phyloP scores from a whole-genome alignment of 92 coral and sea anemone genomes.

The Montipora capitata region DNA sequence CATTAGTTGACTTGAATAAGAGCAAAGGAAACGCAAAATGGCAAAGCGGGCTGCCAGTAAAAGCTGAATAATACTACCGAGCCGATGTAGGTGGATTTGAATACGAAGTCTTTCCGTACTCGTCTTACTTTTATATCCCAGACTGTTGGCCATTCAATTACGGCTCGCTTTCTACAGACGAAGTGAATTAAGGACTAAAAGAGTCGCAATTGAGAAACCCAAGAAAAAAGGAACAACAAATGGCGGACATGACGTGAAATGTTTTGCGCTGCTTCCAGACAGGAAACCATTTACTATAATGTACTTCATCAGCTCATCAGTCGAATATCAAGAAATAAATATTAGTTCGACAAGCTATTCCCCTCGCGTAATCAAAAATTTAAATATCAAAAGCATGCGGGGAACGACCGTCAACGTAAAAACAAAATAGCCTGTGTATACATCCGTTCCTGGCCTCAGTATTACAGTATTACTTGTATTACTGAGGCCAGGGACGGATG shows the following conservation, averaged over 20 bases:
- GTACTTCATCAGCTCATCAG: too few species aligned
- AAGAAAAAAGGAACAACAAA: conserved; percentile 22
- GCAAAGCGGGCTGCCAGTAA: conserved; percentile 6
- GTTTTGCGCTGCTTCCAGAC: neutral
- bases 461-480: too few species aligned
- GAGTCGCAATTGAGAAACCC: conserved; percentile 7
- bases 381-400: too few species aligned
- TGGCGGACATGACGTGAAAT: conserved; percentile 13
- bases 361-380: too few species aligned
- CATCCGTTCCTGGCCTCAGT: too few species aligned
- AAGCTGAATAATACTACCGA: conserved; percentile 14
- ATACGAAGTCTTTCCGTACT: conserved; percentile 20
- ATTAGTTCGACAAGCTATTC: too few species aligned
- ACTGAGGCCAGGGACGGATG: too few species aligned
- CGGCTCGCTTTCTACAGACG: too few species aligned
- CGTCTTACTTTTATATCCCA: conserved; percentile 27
- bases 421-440: too few species aligned
- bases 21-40: conserved; percentile 9
- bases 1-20: conserved; percentile 9
- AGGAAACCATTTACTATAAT: neutral
- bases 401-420: too few species aligned
- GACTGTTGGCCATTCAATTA: conserved; percentile 8
- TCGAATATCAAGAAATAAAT: too few species aligned
- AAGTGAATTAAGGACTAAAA: conserved; percentile 19
- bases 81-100: conserved; percentile 11